phyloP scores from a whole-genome alignment of 2,113 vertebrate genomes.

The Eclectus roratus region DNA sequence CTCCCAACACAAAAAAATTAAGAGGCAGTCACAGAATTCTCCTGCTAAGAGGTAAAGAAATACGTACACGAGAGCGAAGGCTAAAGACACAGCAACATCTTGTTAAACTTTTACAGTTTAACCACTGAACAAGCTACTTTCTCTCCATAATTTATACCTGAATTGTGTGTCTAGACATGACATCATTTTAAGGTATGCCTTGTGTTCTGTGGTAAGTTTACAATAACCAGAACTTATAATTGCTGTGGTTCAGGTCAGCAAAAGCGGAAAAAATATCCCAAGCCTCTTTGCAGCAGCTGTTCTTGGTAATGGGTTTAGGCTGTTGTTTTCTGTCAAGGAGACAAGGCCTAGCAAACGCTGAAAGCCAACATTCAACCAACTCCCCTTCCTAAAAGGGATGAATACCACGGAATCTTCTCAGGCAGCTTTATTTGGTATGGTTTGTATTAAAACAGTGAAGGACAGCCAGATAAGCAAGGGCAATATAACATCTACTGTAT shows the following conservation, averaged over 20 bases:
- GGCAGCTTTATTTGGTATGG: constrained; percentile 41
- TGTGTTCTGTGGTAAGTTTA: constrained; percentile 73
- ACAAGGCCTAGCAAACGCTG: constrained; percentile 51
- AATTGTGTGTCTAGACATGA: constrained; percentile 81
- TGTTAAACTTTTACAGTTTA: constrained; percentile 75
- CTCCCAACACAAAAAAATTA: constrained; percentile 60
- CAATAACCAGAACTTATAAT: constrained; percentile 72
- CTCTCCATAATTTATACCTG: constrained; percentile 79
- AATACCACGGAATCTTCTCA: constrained; percentile 39
- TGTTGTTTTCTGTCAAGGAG: constrained; percentile 67
- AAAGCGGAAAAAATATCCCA: constrained; percentile 45
- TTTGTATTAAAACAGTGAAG: constrained; percentile 34
- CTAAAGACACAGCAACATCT: constrained; percentile 71
- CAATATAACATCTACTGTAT: neutral
- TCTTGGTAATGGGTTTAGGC: constrained; percentile 46
- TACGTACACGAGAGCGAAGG: constrained; percentile 31
- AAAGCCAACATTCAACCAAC: constrained; percentile 22
- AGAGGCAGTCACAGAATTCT: constrained; percentile 62
- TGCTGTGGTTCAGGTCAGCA: constrained; percentile 52
- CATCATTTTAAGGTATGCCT: constrained; percentile 76
- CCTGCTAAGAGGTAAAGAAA: constrained; percentile 53
- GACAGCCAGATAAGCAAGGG: constrained; percentile 24
- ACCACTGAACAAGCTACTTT: constrained; percentile 74
- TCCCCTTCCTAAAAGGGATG: constrained; percentile 9
- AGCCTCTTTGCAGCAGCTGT: constrained; percentile 52